Conservation (phyloP, 2,797 vertebrate genomes). For the Mergus octosetaceus region DNA sequence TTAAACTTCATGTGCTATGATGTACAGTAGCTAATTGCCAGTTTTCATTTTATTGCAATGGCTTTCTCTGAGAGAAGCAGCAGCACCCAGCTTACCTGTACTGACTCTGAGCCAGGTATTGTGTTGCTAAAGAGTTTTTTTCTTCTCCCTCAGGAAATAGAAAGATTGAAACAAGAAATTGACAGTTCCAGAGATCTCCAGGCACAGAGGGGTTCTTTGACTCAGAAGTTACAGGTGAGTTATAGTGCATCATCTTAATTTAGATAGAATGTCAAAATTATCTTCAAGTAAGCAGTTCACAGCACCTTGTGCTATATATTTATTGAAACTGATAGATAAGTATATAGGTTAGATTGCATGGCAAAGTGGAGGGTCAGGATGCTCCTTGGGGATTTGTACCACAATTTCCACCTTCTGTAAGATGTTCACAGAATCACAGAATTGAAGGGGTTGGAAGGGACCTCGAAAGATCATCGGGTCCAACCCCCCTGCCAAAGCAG, state of each 20-base stretch:
- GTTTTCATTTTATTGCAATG: neutral
- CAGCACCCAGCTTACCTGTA: neutral
- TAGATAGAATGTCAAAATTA: neutral
- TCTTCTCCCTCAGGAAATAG: conserved; percentile 88
- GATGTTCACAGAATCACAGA: no score
- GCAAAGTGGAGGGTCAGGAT: neutral
- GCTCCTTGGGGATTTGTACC: neutral
- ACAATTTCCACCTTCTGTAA: neutral
- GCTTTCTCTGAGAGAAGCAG: neutral
- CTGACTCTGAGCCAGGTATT: neutral
- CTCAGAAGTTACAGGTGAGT: conserved; percentile 93
- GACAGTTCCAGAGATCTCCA: conserved; percentile 94
- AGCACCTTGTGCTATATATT: neutral
- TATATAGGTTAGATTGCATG: neutral
- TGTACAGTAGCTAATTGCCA: neutral
- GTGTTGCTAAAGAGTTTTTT: conserved; percentile 36
- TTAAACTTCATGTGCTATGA: neutral
- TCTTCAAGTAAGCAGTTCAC: neutral
- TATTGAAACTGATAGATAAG: neutral
- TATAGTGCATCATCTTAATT: neutral
- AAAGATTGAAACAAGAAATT: conserved; percentile 93
- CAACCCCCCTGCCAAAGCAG: no score
- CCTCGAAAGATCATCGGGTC: no score
- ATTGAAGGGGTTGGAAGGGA: no score
- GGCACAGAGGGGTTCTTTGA: conserved; percentile 92